Conservation (phyloP, 2,888 invertebrate genomes). For the Conistra vaccinii region DNA sequence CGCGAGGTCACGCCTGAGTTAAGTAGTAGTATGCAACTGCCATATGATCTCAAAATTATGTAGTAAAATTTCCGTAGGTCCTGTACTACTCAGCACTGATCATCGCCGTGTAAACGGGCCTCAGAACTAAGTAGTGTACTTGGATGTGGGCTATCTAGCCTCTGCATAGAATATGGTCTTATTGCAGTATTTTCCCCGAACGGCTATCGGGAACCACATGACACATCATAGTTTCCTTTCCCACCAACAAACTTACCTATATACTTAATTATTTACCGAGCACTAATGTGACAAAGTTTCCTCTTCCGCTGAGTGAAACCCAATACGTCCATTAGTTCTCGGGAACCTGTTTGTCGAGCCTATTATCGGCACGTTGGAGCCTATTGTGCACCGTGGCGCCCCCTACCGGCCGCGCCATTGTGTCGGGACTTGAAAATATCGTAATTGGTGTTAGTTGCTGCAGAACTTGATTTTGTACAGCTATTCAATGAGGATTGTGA, state of each 20-base stretch:
- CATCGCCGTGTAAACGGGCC: no score
- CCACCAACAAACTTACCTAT: neutral
- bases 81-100: no score
- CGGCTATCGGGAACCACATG: neutral
- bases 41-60: no score
- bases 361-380: slow-evolving; percentile 24
- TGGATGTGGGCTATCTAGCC: no score
- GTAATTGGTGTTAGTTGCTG: slow-evolving; percentile 25
- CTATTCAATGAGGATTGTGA: slow-evolving; percentile 18
- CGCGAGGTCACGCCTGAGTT: no score
- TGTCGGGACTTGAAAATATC: slow-evolving; percentile 10
- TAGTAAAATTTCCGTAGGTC: no score
- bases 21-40: no score
- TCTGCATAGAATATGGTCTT: no score
- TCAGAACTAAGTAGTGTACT: no score
- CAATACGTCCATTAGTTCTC: slow-evolving; percentile 36
- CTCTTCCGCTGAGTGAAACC: slow-evolving; percentile 39
- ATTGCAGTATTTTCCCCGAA: neutral
- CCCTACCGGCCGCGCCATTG: slow-evolving; percentile 25
- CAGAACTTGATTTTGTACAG: slow-evolving; percentile 24
- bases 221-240: neutral
- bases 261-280: slow-evolving; percentile 29
- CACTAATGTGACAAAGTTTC: slow-evolving; percentile 16
- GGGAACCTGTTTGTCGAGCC: slow-evolving; percentile 47
- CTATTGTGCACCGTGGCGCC: slow-evolving; percentile 39